These are phyloP conservation scores for Drosophila takahashii DNA, from an alignment of 1,140 invertebrate genomes.

Conservation along the genomic window DNA sequence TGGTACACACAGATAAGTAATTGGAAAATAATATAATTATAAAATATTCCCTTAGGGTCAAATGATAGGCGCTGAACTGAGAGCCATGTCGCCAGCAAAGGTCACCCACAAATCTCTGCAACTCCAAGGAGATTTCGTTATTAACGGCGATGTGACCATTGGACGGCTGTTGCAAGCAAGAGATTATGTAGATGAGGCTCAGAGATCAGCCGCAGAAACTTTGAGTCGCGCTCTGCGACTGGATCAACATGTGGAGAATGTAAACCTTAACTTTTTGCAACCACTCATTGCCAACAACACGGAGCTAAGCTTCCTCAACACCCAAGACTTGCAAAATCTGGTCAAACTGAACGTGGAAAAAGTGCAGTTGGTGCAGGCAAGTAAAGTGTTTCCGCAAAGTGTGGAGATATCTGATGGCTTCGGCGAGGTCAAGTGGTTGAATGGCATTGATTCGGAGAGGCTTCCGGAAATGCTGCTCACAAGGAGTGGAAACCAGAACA, in stretches of 20 bases:
- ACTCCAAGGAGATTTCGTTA: constrained; percentile 81
- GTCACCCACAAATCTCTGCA: constrained; percentile 70
- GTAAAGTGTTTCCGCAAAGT: constrained; percentile 59
- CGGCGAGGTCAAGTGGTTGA: constrained; percentile 80
- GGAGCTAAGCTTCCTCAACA: constrained; percentile 69
- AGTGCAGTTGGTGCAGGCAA: constrained; percentile 66
- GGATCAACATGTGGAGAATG: constrained; percentile 54
- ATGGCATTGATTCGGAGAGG: constrained; percentile 80
- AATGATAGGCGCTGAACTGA: constrained; percentile 77
- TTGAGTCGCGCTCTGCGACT: constrained; percentile 50
- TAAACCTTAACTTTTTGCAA: constrained; percentile 82
- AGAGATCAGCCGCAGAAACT: constrained; percentile 42
- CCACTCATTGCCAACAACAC: constrained; percentile 74
- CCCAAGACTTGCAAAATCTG: constrained; percentile 60
- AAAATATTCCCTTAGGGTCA: constrained; percentile 45
- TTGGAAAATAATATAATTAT: background rate
- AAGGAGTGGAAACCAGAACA: constrained; percentile 84
- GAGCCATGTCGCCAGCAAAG: constrained; percentile 83
- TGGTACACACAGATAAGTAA: no score
- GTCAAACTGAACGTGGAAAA: constrained; percentile 62
- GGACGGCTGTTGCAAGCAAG: constrained; percentile 60
- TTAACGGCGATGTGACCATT: constrained; percentile 83
- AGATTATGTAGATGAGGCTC: constrained; percentile 65
- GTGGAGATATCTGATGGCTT: constrained; percentile 72
- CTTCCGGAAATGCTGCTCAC: constrained; percentile 75